phyloP scores from a whole-genome alignment of 2,113 vertebrate species.

The Leucoraja erinaceus region DNA sequence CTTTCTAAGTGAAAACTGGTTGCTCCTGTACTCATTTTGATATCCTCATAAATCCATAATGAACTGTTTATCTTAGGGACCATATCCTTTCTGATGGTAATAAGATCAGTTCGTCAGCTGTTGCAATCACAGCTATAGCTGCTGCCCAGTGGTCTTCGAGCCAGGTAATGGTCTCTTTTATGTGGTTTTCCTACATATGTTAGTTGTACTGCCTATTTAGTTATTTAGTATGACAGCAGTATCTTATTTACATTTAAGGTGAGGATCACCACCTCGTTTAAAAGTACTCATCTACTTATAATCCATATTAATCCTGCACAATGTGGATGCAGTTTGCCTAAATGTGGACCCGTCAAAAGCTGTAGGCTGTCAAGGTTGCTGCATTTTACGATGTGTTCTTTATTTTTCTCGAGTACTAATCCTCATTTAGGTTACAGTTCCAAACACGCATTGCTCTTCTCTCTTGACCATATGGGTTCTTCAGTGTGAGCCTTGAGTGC shows the following conservation, averaged over 20 bases:
- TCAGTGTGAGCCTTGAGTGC: background rate
- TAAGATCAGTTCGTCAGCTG: slow-evolving; percentile 90
- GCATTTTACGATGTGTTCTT: background rate
- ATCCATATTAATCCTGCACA: background rate
- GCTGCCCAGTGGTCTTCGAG: slow-evolving; percentile 97
- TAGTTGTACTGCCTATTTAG: background rate
- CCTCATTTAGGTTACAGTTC: background rate
- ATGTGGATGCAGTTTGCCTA: background rate
- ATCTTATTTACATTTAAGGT: background rate
- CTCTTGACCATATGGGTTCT: background rate
- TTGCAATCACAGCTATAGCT: slow-evolving; percentile 94
- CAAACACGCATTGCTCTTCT: background rate
- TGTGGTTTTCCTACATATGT: background rate
- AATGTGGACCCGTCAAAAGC: background rate
- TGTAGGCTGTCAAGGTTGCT: background rate
- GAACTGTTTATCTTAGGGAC: slow-evolving; percentile 60
- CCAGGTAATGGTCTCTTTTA: slow-evolving; percentile 65
- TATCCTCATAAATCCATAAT: slow-evolving; percentile 18
- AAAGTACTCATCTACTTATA: background rate
- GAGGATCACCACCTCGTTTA: background rate
- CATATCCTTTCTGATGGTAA: slow-evolving; percentile 87
- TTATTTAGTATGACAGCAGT: background rate
- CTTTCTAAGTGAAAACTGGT: background rate
- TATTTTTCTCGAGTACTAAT: background rate
- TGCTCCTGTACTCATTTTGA: slow-evolving; percentile 29